Evolutionary conservation across 2,113 vertebrate species (phyloP).

Genomic region (Trogon surrucura): DNA sequence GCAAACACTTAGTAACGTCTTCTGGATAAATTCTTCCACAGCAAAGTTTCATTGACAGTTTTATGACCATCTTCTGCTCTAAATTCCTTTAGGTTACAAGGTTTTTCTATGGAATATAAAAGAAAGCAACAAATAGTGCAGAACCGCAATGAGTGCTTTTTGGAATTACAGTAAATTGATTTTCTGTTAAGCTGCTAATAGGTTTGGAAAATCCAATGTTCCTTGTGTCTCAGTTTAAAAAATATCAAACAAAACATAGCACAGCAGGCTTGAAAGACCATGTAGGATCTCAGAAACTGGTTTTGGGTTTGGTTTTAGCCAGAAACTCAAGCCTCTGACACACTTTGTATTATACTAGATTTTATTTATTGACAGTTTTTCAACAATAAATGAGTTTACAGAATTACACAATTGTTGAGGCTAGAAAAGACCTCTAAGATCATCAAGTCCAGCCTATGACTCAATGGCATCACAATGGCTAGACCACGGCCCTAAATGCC

Average conservation of each 20-base stretch:
- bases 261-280: background rate
- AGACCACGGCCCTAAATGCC: too few relatives aligned
- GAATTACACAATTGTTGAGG: too few relatives aligned
- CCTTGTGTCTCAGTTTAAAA: background rate
- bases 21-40: background rate
- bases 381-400: background rate
- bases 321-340: background rate
- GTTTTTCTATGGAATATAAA: background rate
- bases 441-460: too few relatives aligned
- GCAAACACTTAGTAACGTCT: background rate
- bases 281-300: background rate
- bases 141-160: background rate
- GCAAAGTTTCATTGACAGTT: background rate
- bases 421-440: too few relatives aligned
- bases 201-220: background rate
- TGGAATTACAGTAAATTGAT: background rate
- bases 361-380: background rate
- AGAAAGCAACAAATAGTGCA: background rate
- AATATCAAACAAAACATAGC: background rate
- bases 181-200: background rate
- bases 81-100: background rate
- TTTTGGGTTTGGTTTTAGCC: background rate
- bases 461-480: too few relatives aligned
- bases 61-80: background rate
- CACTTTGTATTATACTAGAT: background rate